These are phyloP conservation scores for Chydorus sphaericus DNA, from an alignment of 2,888 invertebrate genomes.

Conservation along the genomic window DNA sequence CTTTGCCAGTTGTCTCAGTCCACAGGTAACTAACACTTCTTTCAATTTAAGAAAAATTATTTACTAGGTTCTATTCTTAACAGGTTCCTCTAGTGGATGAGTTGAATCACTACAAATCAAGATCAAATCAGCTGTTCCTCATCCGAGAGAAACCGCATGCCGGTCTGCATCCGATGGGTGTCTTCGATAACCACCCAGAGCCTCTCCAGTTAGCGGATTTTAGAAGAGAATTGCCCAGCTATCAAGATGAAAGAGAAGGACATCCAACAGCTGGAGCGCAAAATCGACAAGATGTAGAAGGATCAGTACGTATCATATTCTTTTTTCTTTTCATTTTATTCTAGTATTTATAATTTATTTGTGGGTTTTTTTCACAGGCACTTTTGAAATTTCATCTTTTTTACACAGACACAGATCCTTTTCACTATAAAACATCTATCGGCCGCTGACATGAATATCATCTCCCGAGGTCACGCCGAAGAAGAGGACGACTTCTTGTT, in stretches of 20 bases:
- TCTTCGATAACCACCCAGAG: slow-evolving; percentile 68
- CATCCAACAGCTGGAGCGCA: too few relatives aligned
- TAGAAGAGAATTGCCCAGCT: too few relatives aligned
- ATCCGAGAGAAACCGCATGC: slow-evolving; percentile 78
- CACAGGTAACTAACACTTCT: slow-evolving; percentile 66
- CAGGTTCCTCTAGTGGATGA: slow-evolving; percentile 69
- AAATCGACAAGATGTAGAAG: too few relatives aligned
- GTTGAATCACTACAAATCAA: slow-evolving; percentile 72
- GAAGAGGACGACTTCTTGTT: too few relatives aligned
- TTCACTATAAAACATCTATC: slow-evolving; percentile 69
- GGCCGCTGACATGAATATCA: slow-evolving; percentile 64
- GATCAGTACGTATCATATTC: too few relatives aligned
- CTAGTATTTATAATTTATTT: too few relatives aligned
- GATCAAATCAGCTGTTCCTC: slow-evolving; percentile 63
- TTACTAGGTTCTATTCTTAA: too few relatives aligned
- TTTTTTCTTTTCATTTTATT: too few relatives aligned
- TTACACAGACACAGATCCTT: slow-evolving; percentile 53
- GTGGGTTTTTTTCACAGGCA: too few relatives aligned
- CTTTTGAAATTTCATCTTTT: slow-evolving; percentile 55
- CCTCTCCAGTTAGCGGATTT: slow-evolving; percentile 58
- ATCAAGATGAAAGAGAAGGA: too few relatives aligned
- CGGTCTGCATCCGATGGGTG: slow-evolving; percentile 76
- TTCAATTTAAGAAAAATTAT: too few relatives aligned
- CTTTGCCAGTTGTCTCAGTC: slow-evolving; percentile 82
- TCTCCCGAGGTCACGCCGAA: slow-evolving; percentile 53